Percentiles rank a stretch among this genome's conserved stretches.
Conservation (phyloP, 35 echinoderm and acorn worm species). For the Apostichopus japonicus region DNA sequence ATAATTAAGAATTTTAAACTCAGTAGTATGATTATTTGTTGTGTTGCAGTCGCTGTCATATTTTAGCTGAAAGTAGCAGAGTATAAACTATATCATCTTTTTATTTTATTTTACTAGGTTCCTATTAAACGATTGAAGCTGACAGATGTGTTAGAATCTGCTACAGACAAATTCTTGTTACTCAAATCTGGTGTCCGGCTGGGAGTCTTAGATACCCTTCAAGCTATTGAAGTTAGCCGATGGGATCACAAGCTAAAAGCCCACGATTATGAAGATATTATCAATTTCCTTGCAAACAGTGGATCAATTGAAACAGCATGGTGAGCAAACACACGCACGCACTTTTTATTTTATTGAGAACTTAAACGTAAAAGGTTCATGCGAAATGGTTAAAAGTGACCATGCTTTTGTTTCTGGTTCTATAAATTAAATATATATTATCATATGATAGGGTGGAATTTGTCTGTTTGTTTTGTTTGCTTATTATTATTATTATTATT, state of each 20-base stretch:
- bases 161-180: neutral
- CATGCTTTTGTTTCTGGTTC: too few relatives aligned
- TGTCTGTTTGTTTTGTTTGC: too few relatives aligned
- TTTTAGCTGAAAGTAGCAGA: too few relatives aligned
- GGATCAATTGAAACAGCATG: neutral
- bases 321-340: neutral
- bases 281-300: constrained; percentile 20
- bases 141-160: neutral
- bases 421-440: too few relatives aligned
- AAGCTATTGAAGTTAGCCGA: constrained; percentile 6
- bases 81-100: neutral
- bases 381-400: too few relatives aligned
- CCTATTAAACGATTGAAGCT: neutral
- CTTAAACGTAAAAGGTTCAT: too few relatives aligned
- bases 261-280: neutral
- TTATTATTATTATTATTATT: too few relatives aligned
- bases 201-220: constrained; percentile 5
- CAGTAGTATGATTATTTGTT: too few relatives aligned
- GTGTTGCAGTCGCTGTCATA: too few relatives aligned
- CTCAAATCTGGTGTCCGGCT: neutral
- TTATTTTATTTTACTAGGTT: neutral
- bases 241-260: constrained; percentile 24
- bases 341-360: too few relatives aligned
- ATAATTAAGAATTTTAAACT: too few relatives aligned
- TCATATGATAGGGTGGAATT: too few relatives aligned